Evolutionary conservation across 1,140 invertebrate species (phyloP).

Genomic region (Halictus rubicundus): DNA sequence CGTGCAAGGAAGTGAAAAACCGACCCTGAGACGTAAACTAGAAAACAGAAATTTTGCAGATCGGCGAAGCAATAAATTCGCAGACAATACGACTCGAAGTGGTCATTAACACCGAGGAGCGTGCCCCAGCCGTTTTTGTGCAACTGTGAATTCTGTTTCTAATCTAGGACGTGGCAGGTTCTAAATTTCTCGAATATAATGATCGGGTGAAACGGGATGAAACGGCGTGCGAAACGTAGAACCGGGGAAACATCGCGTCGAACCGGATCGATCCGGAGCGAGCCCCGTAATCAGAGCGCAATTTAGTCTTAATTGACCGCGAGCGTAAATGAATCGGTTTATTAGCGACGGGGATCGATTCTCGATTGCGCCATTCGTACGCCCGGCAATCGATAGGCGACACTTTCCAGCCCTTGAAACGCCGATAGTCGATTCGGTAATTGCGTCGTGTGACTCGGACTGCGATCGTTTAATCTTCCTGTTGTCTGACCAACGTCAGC

Average conservation of each 20-base stretch:
- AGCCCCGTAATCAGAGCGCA: conserved; percentile 39
- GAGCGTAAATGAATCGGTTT: conserved; percentile 47
- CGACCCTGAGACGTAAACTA: neutral
- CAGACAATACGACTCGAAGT: neutral
- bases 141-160: conserved; percentile 1
- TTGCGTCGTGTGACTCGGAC: conserved; percentile 17
- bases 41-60: neutral
- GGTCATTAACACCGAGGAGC: neutral
- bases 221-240: neutral
- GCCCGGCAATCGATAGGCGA: neutral
- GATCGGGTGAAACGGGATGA: neutral
- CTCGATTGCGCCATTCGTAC: conserved; percentile 12
- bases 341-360: conserved; percentile 31
- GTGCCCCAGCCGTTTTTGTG: neutral
- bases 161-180: neutral
- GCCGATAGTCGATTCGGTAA: conserved; percentile 46
- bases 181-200: neutral
- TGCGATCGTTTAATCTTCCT: conserved; percentile 42
- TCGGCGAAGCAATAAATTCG: neutral
- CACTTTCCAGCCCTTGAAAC: conserved; percentile 13
- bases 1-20: no score
- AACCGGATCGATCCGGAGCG: neutral
- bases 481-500: neutral
- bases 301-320: conserved; percentile 66
- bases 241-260: neutral